Evolutionary conservation across 2,113 vertebrate species (phyloP).

Genomic region (Lycocorax pyrrhopterus): DNA sequence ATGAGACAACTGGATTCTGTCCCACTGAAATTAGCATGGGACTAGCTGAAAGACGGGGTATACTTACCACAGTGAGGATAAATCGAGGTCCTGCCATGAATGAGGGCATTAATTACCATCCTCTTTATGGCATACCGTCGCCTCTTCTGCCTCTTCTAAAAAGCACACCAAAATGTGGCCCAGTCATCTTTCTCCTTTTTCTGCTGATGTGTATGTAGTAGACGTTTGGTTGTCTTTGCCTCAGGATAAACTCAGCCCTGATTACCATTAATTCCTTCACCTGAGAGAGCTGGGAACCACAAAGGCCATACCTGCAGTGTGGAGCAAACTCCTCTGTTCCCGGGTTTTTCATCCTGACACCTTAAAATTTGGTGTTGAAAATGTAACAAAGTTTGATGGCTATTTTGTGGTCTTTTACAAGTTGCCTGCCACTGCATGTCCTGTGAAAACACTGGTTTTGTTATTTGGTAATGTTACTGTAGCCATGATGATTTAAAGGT

Average conservation of each 20-base stretch:
- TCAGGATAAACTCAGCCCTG: background rate
- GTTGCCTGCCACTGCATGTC: background rate
- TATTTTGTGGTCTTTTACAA: background rate
- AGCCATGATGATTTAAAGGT: background rate
- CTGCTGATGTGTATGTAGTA: background rate
- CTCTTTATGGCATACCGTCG: background rate
- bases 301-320: background rate
- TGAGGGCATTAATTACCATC: slow-evolving; percentile 23
- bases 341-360: background rate
- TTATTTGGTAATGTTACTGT: background rate
- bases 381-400: accelerated
- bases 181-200: background rate
- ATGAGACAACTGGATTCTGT: background rate
- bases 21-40: slow-evolving; percentile 43
- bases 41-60: background rate
- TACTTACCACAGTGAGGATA: slow-evolving; percentile 26
- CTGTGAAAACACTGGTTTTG: background rate
- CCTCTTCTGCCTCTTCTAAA: background rate
- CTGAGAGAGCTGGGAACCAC: background rate
- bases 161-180: background rate
- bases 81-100: background rate
- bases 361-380: background rate
- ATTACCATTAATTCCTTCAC: background rate
- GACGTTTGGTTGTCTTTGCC: background rate
- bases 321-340: background rate